These are phyloP conservation scores for Heteropelma amictum DNA, from an alignment of 2,888 invertebrate genomes.

Conservation along the genomic window DNA sequence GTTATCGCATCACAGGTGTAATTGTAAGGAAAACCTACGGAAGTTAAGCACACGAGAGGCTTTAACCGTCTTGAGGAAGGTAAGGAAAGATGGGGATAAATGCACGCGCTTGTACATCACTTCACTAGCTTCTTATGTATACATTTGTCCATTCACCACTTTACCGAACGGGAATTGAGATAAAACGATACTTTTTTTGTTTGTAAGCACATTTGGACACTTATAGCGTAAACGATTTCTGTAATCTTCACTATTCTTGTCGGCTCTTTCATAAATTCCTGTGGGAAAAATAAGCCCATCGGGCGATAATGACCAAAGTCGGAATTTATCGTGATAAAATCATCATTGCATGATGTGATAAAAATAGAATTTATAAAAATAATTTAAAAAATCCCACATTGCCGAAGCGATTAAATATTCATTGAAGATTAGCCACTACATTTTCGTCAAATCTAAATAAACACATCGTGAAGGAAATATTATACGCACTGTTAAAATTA, in stretches of 20 bases:
- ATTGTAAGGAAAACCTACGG: constrained; percentile 68
- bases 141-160: constrained; percentile 12
- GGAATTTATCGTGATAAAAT: no score
- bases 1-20: constrained; percentile 66
- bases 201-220: not conserved
- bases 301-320: not conserved
- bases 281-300: not conserved
- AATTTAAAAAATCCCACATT: no score
- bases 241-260: constrained; percentile 9
- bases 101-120: not conserved
- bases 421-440: no score
- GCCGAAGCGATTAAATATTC: no score
- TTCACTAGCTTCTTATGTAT: constrained; percentile 10
- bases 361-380: no score
- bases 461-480: no score
- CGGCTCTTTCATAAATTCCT: constrained; percentile 37
- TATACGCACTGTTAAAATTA: not conserved
- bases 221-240: not conserved
- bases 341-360: no score
- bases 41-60: constrained; percentile 60
- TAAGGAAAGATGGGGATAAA: constrained; percentile 45
- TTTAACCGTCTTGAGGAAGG: constrained; percentile 59
- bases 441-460: no score
- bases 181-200: constrained; percentile 4
- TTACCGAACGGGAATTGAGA: not conserved